Conservation (phyloP, 2,113 vertebrate species). For the Poecilia latipinna region DNA sequence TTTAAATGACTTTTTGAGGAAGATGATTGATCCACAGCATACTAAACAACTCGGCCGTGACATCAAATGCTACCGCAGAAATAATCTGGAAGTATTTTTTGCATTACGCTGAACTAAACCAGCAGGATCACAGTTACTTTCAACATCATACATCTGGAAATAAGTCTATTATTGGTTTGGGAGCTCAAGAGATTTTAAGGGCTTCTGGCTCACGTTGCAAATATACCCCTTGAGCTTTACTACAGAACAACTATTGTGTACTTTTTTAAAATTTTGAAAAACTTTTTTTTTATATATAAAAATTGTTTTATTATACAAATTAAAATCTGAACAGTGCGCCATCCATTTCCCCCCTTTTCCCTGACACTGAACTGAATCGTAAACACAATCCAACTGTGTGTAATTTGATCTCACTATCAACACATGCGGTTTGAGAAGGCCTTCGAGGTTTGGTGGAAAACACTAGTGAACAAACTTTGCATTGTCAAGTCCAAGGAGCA, state of each 20-base stretch:
- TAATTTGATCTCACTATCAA: neutral
- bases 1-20: constrained; percentile 75
- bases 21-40: constrained; percentile 71
- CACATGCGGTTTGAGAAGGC: neutral
- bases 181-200: constrained; percentile 36
- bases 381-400: neutral
- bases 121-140: constrained; percentile 29
- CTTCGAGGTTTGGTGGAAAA: neutral
- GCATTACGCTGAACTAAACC: constrained; percentile 10
- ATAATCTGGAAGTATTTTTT: constrained; percentile 58
- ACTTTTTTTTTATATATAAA: too few species aligned
- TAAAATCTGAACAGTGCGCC: too few species aligned
- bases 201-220: constrained; percentile 3
- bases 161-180: constrained; percentile 15
- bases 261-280: too few species aligned
- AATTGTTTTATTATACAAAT: too few species aligned
- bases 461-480: neutral
- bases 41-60: constrained; percentile 64
- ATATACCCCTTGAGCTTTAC: too few species aligned
- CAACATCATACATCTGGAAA: constrained; percentile 19
- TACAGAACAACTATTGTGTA: too few species aligned
- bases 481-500: neutral
- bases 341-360: too few species aligned
- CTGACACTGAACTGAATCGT: neutral
- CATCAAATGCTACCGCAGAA: constrained; percentile 58